Evolutionary conservation across 2,113 vertebrate genomes (phyloP).

Genomic region (Syngnathoides biaculeatus): DNA sequence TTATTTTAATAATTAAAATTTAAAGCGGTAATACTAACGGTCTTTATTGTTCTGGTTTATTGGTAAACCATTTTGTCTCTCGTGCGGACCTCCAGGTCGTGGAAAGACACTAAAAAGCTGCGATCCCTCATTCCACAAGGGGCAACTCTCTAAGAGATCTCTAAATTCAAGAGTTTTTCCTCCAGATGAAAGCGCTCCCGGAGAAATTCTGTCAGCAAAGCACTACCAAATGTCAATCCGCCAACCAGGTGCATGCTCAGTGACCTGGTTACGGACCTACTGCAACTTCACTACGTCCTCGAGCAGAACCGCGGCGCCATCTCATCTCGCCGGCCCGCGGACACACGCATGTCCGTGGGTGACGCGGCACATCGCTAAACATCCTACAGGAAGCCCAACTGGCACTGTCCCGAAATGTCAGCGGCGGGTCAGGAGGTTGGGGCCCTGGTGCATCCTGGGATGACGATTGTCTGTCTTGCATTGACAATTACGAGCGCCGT

Average conservation of each 20-base stretch:
- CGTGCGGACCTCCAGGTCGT: too few relatives aligned
- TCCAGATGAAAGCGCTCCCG: background rate
- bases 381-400: constrained; percentile 48
- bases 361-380: constrained; percentile 39
- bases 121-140: background rate
- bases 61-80: too few relatives aligned
- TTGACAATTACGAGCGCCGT: constrained; percentile 37
- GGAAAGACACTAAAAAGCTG: background rate
- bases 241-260: constrained; percentile 57
- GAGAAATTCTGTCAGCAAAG: constrained; percentile 10
- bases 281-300: constrained; percentile 51
- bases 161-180: background rate
- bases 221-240: constrained; percentile 52
- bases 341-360: constrained; percentile 40
- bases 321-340: constrained; percentile 31
- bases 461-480: constrained; percentile 24
- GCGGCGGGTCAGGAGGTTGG: constrained; percentile 28
- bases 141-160: background rate
- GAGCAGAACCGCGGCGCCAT: constrained; percentile 34
- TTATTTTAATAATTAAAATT: background rate
- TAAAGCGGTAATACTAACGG: background rate
- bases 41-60: too few relatives aligned
- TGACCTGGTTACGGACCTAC: constrained; percentile 61
- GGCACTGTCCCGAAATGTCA: constrained; percentile 55
- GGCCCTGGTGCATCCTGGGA: constrained; percentile 7